Evolutionary conservation across 2,797 vertebrate species (phyloP).

Genomic region (Macropodus opercularis): DNA sequence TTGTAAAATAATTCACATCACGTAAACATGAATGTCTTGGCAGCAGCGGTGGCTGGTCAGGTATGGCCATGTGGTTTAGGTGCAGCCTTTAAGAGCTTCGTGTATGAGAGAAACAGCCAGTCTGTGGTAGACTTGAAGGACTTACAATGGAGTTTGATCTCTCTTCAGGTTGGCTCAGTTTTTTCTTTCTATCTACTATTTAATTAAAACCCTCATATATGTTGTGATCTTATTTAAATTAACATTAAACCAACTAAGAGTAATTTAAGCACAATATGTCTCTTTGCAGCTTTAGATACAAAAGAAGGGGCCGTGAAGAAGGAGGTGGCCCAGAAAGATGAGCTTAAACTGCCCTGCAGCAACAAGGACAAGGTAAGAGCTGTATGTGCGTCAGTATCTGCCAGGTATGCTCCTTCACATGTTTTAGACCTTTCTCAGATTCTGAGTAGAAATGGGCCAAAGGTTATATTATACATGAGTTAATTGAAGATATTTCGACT

Average conservation of each 20-base stretch:
- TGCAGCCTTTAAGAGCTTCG: not conserved
- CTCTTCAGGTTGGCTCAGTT: conserved; percentile 17
- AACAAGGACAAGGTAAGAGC: conserved; percentile 32
- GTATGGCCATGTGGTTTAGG: conserved; percentile 19
- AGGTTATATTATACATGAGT: not conserved
- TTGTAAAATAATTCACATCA: not conserved
- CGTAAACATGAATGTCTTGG: not conserved
- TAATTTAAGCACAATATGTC: not conserved
- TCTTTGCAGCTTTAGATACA: conserved; percentile 35
- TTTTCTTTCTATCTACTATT: rapidly evolving
- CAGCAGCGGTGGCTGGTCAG: conserved; percentile 6
- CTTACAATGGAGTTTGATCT: conserved; percentile 47
- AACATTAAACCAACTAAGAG: too few species aligned
- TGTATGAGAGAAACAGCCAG: not conserved
- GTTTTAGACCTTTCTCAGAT: not conserved
- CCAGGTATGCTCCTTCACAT: not conserved
- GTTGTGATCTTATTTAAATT: too few species aligned
- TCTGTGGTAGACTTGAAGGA: not conserved
- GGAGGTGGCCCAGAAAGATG: conserved; percentile 44
- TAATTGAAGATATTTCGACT: not conserved
- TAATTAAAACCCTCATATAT: not conserved
- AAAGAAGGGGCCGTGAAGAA: conserved; percentile 32
- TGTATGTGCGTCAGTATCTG: not conserved
- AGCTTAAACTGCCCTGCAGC: conserved; percentile 39
- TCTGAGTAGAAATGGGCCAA: not conserved